Base-by-base conservation (phyloP, 2,888 invertebrate genomes). In the Oasisia sp. region DNA sequence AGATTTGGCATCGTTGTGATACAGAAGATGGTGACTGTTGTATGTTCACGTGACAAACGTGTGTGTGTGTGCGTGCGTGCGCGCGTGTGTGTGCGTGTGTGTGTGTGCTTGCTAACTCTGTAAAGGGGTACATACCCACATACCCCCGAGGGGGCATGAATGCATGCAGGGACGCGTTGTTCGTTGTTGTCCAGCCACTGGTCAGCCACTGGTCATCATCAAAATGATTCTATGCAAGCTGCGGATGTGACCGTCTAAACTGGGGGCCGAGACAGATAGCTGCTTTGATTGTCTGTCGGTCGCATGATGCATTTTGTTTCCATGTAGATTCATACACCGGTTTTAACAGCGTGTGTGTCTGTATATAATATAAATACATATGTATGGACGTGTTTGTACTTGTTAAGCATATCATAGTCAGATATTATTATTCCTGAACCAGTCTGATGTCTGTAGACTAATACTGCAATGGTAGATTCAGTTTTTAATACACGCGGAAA, bases 321-420 rank as follows among this genome's bases (percentile, higher is more conserved):
- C 74, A 74, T 74, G 2, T 14, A 19, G 74, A 74, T 27, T 27
- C 74, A 74, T 27, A 7, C n/a, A n/a, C 74, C 27, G 50, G 14
- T 74, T 74, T 74, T 74, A 74, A 74, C 1, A n/a, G 74, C 27
- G 74, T 74, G 74, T 27, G 27, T 74, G 2, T 74, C 74, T 74
- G 74, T 74, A 50, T 50, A 50, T 50, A 50, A 50, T 50, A 50
- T 50, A 50, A 50, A 50, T 50, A 74, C n/a, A 4, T 74, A n/a
- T 27, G 74, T 74, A 27, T 74, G 74, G n/a, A 27, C n/a, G 74
- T 74, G 74, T 74, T 74, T 74, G 74, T 74, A 74, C 74, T 74
- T 74, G 74, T 74, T 74, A 74, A 74, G 74, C 74, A 74, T 74
- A 74, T 74, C 74, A 74, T 74, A 74, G 74, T 74, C 74, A 74